Conservation (phyloP, 2,888 invertebrate species). For the Hartigia nigra region DNA sequence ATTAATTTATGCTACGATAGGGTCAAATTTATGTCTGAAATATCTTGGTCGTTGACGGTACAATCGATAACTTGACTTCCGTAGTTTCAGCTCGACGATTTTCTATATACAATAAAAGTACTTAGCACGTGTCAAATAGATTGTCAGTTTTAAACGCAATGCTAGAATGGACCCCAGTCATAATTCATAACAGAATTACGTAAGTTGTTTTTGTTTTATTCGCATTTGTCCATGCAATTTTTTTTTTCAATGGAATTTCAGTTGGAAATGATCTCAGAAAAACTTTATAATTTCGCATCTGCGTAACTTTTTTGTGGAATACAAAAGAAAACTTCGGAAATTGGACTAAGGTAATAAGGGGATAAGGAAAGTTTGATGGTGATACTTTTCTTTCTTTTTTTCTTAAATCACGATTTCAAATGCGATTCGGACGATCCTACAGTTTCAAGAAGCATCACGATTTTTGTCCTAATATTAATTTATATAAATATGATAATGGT, state of each 20-base stretch:
- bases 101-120: not conserved
- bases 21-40: not conserved
- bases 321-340: not conserved
- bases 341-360: not conserved
- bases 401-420: not conserved
- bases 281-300: not conserved
- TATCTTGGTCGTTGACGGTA: not conserved
- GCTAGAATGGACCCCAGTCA: not conserved
- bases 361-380: not conserved
- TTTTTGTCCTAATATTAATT: not conserved
- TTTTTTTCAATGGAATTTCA: not conserved
- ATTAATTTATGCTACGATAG: not conserved
- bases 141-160: not conserved
- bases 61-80: not conserved
- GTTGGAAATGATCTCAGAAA: not conserved
- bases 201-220: not conserved
- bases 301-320: not conserved
- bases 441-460: not conserved
- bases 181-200: not conserved
- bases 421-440: not conserved
- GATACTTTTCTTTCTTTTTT: not conserved
- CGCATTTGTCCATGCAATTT: not conserved
- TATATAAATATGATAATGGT: not conserved
- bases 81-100: not conserved
- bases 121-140: not conserved